Evolutionary conservation across 2,113 vertebrate species (phyloP), one percentile per base, ranked within the genome.

Genomic region (Hippoglossus stenolepis): DNA sequence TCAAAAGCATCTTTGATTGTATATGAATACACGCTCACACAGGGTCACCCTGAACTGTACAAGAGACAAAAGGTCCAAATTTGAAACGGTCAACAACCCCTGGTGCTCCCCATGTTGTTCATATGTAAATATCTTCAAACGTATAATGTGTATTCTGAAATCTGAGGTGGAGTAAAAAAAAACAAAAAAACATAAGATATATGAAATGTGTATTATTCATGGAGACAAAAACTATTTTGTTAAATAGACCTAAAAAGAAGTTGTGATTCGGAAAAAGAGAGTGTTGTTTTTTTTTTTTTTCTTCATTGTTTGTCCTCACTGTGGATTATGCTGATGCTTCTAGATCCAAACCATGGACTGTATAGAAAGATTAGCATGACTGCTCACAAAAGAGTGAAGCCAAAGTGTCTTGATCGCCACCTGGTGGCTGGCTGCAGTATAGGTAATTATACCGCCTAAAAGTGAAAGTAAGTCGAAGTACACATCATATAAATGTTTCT

Each of bases 191-290:
- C 17, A 64, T 21, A 65, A 79, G 13, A 79, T 62, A 69, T 65
- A 47, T 80, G 81, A 87, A 96, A 95, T 95, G 95, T 96, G 96
- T 93, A 91, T 92, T 91, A 93, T 92, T 93, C 91, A 93, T 91
- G 67, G 59, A 92, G 85, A 96, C 95, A 95, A 93, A 96, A 96
- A 94, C 88, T 97, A 98, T 98, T 98, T 99, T 97, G 96, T 97
- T 98, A 98, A 97, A 96, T 94, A 96, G 95, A 97, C 94, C 95
- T 87, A 21, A 92, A 95, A 94, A 91, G 28, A 93, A 94, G 14
- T 94, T 96, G 94, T 95, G 94, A 97, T 95, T 94, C 92, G 86
- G 93, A 87, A 93, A 89, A 89, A 81, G 38, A 81, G 38, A 83
- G 87, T 84, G 90, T 40, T 92, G 84, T 70, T 62, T 89, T 83